phyloP scores from a whole-genome alignment of 1,140 invertebrate genomes.

The Oedothorax gibbosus region DNA sequence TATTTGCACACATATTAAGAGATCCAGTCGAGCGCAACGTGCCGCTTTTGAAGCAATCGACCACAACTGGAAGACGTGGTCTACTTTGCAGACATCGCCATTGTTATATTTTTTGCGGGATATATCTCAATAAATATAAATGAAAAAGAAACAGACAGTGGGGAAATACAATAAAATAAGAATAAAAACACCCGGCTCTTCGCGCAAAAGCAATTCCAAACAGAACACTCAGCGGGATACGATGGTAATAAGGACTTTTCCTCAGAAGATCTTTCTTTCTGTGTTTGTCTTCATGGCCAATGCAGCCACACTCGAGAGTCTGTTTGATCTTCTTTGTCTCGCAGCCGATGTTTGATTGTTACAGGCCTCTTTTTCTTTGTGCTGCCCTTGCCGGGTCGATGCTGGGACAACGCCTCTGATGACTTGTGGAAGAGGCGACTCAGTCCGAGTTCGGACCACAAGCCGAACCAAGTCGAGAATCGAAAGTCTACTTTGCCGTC shows the following conservation, averaged over 20 bases:
- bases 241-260: conserved; percentile 51
- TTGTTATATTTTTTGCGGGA: conserved; percentile 14
- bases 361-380: conserved; percentile 9
- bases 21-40: conserved; percentile 36
- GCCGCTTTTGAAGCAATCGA: conserved; percentile 4
- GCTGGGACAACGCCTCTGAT: conserved; percentile 36
- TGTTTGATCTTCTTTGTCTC: conserved; percentile 4
- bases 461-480: conserved; percentile 93
- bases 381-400: conserved; percentile 63
- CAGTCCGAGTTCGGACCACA: conserved; percentile 71
- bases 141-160: not conserved
- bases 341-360: conserved; percentile 16
- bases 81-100: conserved; percentile 9
- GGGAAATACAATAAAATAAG: not conserved
- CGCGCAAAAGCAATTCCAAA: conserved; percentile 41
- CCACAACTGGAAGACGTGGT: conserved; percentile 10
- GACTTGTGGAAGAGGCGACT: conserved; percentile 40
- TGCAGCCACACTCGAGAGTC: conserved; percentile 16
- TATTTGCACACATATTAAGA: conserved; percentile 47
- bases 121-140: conserved; percentile 4
- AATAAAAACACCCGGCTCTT: conserved; percentile 16
- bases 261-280: conserved; percentile 9
- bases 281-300: conserved; percentile 43
- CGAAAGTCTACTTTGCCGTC: too few species aligned
- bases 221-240: conserved; percentile 46